Evolutionary conservation across 2,113 vertebrate genomes (phyloP).

Genomic region (Fulica atra): DNA sequence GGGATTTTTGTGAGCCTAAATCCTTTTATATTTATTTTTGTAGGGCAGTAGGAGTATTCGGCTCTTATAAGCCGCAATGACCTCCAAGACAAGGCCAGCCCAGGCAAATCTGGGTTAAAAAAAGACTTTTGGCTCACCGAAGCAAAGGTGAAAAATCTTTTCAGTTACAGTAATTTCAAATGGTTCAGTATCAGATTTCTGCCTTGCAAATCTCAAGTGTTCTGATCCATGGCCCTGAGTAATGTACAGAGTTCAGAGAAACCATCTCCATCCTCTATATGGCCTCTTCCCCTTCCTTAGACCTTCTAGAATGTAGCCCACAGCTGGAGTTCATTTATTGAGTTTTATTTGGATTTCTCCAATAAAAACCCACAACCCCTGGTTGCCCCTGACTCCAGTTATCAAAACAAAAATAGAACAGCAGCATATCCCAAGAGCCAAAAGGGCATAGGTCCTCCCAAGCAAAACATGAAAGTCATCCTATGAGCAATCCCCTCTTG

Average conservation of each 20-base stretch:
- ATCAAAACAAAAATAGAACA: slow-evolving; percentile 46
- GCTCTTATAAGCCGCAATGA: background rate
- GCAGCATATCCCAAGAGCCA: background rate
- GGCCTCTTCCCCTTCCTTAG: slow-evolving; percentile 15
- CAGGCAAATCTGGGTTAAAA: background rate
- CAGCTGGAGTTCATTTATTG: slow-evolving; percentile 44
- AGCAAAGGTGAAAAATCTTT: slow-evolving; percentile 5
- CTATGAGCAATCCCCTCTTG: background rate
- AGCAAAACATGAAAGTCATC: background rate
- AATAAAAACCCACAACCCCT: background rate
- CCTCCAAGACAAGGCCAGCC: background rate
- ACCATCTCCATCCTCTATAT: background rate
- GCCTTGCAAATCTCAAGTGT: background rate
- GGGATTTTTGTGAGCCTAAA: background rate
- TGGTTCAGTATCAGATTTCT: slow-evolving; percentile 8
- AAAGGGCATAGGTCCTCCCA: slow-evolving; percentile 3
- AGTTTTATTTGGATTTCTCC: slow-evolving; percentile 21
- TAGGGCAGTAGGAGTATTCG: background rate
- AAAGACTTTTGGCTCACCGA: background rate
- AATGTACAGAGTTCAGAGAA: background rate
- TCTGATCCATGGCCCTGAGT: background rate
- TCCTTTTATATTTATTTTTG: background rate
- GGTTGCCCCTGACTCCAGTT: slow-evolving; percentile 38
- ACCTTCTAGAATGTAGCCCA: background rate
- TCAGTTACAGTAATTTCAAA: background rate